Conservation (phyloP, 1,140 invertebrate genomes). For the Eubasilissa regina region DNA sequence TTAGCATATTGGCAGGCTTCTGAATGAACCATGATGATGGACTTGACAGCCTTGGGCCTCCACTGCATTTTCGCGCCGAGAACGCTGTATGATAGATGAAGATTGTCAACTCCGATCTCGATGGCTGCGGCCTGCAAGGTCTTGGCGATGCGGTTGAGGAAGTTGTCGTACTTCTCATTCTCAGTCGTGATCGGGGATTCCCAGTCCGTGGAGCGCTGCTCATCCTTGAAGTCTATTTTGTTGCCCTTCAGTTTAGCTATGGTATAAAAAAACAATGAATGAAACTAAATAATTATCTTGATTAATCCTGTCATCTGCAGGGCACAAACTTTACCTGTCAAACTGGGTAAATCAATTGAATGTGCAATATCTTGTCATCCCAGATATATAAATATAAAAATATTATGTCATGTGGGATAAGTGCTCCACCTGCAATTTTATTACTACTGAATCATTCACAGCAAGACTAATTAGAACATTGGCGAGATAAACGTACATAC, state of each 20-base stretch:
- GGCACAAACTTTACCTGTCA: not conserved
- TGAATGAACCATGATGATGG: conserved; percentile 64
- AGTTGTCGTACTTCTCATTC: conserved; percentile 59
- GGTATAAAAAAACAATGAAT: conserved; percentile 47
- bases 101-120: conserved; percentile 61
- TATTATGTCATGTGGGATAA: not conserved
- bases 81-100: conserved; percentile 5
- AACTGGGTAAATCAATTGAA: not conserved
- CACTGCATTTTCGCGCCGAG: conserved; percentile 3
- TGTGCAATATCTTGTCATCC: not conserved
- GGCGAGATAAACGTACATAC: too few relatives aligned
- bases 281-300: not conserved
- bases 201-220: conserved; percentile 62
- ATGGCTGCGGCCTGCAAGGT: conserved; percentile 61
- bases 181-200: conserved; percentile 60
- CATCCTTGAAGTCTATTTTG: conserved; percentile 67
- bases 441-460: too few relatives aligned
- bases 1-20: conserved; percentile 61
- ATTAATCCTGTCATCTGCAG: too few relatives aligned
- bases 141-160: conserved; percentile 55
- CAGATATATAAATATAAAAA: not conserved
- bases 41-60: conserved; percentile 67
- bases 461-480: too few relatives aligned
- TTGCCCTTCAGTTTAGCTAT: conserved; percentile 68
- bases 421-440: not conserved